Conservation (phyloP, 2,113 vertebrate species). For the Trochalopteron elliotii region DNA sequence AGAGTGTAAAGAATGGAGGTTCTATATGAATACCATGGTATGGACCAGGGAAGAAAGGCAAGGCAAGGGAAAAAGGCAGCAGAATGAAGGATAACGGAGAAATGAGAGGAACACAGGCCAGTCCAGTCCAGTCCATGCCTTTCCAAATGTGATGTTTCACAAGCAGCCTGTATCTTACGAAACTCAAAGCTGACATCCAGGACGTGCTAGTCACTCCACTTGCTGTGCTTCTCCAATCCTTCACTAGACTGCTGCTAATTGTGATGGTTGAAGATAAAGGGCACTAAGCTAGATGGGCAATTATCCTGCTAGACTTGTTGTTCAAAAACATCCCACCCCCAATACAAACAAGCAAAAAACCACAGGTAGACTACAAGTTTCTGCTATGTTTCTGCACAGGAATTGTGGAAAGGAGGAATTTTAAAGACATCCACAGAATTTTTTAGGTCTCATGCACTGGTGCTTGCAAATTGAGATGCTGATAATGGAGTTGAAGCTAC, state of each 20-base stretch:
- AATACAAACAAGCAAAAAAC: accelerated
- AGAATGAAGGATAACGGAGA: neutral
- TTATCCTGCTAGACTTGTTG: neutral
- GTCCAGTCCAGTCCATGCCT: neutral
- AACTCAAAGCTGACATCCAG: neutral
- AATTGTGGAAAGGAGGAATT: neutral
- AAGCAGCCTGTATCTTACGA: neutral
- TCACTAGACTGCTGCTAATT: neutral
- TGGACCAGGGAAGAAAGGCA: neutral
- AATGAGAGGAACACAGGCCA: neutral
- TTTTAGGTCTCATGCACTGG: neutral
- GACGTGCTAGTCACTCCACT: neutral
- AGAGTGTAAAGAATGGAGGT: neutral
- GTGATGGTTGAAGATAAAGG: neutral
- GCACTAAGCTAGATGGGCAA: neutral
- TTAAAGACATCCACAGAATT: neutral
- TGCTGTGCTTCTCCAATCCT: neutral
- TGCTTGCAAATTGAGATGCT: neutral
- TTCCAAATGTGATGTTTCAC: neutral
- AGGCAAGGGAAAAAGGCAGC: neutral
- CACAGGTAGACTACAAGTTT: neutral
- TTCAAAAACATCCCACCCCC: neutral
- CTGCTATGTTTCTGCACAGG: neutral
- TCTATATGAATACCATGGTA: neutral
- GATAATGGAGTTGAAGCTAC: neutral